A percentile compares a stretch with the other conserved stretches of the same genome.
Conservation (phyloP, 2,113 vertebrate species). For the Oryzias javanicus region DNA sequence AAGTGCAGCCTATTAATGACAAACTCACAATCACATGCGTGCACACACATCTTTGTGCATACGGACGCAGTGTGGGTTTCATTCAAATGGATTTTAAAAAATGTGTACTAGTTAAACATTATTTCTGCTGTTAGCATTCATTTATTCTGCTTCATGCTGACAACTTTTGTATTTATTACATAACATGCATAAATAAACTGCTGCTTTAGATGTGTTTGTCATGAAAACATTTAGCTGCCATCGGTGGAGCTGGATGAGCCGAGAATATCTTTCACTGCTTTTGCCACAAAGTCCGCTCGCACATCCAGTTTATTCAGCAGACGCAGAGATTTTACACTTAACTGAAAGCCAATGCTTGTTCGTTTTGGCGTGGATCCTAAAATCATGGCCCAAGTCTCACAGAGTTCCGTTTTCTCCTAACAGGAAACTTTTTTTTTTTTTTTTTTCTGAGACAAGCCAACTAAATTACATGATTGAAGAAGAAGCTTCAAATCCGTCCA, state of each 20-base stretch:
- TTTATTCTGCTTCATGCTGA: not conserved
- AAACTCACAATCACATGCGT: slow-evolving; percentile 43
- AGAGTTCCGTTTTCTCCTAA: slow-evolving; percentile 57
- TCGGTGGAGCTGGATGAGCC: slow-evolving; percentile 36
- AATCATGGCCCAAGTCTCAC: slow-evolving; percentile 69
- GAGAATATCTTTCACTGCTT: slow-evolving; percentile 44
- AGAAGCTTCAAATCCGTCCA: slow-evolving; percentile 66
- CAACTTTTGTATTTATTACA: slow-evolving; percentile 1
- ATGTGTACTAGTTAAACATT: not conserved
- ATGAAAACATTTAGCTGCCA: slow-evolving; percentile 28
- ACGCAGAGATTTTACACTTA: slow-evolving; percentile 54
- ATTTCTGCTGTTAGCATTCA: slow-evolving; percentile 8
- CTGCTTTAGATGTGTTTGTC: slow-evolving; percentile 19
- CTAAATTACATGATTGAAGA: slow-evolving; percentile 69
- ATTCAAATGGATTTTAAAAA: slow-evolving; percentile 22
- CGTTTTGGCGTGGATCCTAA: slow-evolving; percentile 78
- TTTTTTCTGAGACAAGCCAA: slow-evolving; percentile 70
- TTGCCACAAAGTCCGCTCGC: slow-evolving; percentile 44
- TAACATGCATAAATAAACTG: not conserved
- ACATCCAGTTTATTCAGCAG: slow-evolving; percentile 55
- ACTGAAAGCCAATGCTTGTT: slow-evolving; percentile 62
- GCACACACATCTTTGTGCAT: slow-evolving; percentile 14
- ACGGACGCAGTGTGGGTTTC: slow-evolving; percentile 23
- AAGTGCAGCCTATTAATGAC: slow-evolving; percentile 78
- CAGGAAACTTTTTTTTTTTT: slow-evolving; percentile 46